Evolutionary conservation across 2,888 invertebrate species (phyloP), one percentile per base, ranked within the genome.

Genomic region (Callyntrura sp.): DNA sequence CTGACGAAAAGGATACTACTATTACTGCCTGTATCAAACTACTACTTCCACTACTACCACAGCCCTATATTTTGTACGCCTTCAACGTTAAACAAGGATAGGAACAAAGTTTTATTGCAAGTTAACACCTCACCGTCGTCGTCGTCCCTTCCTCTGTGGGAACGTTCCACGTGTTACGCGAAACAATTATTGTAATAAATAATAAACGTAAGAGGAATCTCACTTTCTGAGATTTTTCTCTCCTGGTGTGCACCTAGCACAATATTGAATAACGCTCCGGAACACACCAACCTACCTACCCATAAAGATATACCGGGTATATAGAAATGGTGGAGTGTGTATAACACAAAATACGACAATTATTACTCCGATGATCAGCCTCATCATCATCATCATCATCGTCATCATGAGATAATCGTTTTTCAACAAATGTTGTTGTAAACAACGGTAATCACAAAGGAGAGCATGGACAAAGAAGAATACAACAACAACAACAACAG

Each of bases 111-210:
- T 90, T 86, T 90, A 90, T 90, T 83, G 86, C 90, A 81, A 90
- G 48, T 86, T 90, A 82, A 76, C 90, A 90, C 86, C 90, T 86
- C 62, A 12, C 48, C 62, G 57, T 84, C 62, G 28, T 85, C 20
- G 62, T 85, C 57, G 45, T 25, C 68, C 62, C 83, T 81, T 73
- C 43, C 55, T 65, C 86, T 86, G 86, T 90, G 90, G 90, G 90
- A 90, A 90, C 85, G 85, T 90, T 70, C 86, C 90, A 90, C 90
- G 90, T 90, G 90, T 90, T 86, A 35, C 90, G 35, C 82, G 9
- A 43, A 85, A 79, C 89, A 85, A 81, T 70, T 14, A 81, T 78
- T 79, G 60, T 20, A 81, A 76, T 70, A 76, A 85, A 43, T n/a
- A n/a, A 84, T 2, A 73, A 6, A 86, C 4, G 20, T 9, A n/a